Base-by-base conservation (phyloP, 2,797 vertebrate genomes). In the Choloepus didactylus region DNA sequence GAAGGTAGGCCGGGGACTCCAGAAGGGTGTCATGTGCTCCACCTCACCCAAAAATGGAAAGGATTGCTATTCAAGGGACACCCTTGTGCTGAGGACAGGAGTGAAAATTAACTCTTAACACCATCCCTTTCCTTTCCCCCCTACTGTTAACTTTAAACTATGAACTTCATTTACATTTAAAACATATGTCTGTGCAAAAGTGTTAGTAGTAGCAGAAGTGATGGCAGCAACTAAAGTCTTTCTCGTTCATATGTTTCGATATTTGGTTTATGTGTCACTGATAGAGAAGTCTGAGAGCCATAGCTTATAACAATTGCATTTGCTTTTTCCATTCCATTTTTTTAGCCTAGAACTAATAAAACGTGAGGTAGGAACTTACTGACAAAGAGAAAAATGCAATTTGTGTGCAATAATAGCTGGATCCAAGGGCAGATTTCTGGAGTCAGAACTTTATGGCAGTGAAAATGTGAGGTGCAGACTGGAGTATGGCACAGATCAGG, bases 261-360 rank as follows among this genome's bases (percentile, higher is more conserved):
- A 70, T 92, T 85, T 87, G 56, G 29, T 25, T 44, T 79, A 77
- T 85, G 35, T 97, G 44, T 87, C 70, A 80, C n/a, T 75, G 64
- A 27, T 64, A 38, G 51, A 92, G 60, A 66, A 86, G 29, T 80
- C 29, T 66, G 38, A 93, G 66, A 66, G 80, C 73, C 62, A 73
- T n/a, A 80, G 27, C 41, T 89, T 75, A 16, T 6, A 67, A 67
- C 18, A 35, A 41, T 81, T 88, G 82, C 25, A 79, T 66, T 56
- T 59, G 29, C 21, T 62, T 54, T 81, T 76, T 87, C 92, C 2
- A 95, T 54, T 60, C 67, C 41, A 79, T 35, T 31, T 59, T 84
- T 90, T 90, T 41, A 86, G 12, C 38, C 73, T 31, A 86, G 27
- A 2, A 29, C 27, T 75, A 87, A 75, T 75, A 69, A 86, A 72